A percentile compares a stretch with the other conserved stretches of the same genome.
Conservation (phyloP, 2,113 vertebrate species). For the Anser cygnoides region DNA sequence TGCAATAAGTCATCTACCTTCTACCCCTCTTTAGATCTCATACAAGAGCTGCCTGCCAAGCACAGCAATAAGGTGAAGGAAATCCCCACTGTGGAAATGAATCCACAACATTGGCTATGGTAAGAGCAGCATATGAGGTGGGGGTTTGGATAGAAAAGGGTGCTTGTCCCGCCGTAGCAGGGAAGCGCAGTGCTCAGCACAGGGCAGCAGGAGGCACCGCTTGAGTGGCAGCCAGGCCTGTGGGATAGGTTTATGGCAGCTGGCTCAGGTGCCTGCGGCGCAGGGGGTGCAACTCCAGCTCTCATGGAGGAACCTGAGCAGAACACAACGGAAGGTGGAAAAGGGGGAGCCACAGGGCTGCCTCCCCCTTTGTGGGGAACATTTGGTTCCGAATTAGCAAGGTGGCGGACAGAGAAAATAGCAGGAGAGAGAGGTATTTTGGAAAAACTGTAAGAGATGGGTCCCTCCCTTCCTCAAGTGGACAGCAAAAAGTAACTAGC, state of each 20-base stretch:
- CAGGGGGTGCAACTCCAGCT: background rate
- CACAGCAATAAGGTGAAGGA: conserved; percentile 60
- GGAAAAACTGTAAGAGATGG: background rate
- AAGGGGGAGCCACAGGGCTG: background rate
- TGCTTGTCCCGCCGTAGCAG: background rate
- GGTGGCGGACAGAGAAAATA: background rate
- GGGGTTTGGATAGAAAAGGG: background rate
- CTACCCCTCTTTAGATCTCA: conserved; percentile 43
- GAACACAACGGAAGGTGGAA: background rate
- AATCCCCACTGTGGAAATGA: conserved; percentile 61
- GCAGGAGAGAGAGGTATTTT: background rate
- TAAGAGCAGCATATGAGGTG: conserved; percentile 27
- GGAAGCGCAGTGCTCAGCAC: background rate
- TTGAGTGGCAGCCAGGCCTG: background rate
- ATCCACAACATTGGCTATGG: conserved; percentile 68
- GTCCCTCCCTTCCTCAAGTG: background rate
- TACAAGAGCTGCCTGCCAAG: conserved; percentile 66
- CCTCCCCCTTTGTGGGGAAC: background rate
- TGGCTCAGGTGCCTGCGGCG: background rate
- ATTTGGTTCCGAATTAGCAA: background rate
- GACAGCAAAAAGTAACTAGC: background rate
- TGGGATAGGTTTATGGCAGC: background rate
- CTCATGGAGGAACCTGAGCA: background rate
- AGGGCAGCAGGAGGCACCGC: background rate
- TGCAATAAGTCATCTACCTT: background rate